These are phyloP conservation scores for Enteromius anoplus DNA, from an alignment of 2,797 vertebrate genomes.

Conservation along the genomic window DNA sequence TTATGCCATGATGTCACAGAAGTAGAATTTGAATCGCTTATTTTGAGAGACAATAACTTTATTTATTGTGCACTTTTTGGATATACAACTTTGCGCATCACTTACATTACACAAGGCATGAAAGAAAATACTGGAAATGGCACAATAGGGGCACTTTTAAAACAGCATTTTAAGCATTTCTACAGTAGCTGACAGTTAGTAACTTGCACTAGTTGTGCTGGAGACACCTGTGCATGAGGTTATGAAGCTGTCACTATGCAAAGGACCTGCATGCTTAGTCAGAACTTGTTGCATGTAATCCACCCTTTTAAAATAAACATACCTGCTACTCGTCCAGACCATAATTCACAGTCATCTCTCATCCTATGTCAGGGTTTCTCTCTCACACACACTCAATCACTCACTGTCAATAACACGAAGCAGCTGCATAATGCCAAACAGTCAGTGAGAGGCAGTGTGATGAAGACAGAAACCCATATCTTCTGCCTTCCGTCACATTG, in stretches of 20 bases:
- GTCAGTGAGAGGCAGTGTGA: neutral
- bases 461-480: slow-evolving; percentile 21
- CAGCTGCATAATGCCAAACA: slow-evolving; percentile 17
- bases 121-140: no score
- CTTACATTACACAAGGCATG: no score
- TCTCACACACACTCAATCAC: slow-evolving; percentile 13
- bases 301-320: slow-evolving; percentile 58
- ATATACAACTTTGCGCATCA: no score
- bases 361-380: slow-evolving; percentile 16
- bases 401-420: slow-evolving; percentile 32
- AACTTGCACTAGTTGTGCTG: neutral
- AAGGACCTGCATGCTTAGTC: slow-evolving; percentile 44
- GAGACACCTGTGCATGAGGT: neutral
- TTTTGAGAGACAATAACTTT: no score
- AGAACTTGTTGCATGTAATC: slow-evolving; percentile 51
- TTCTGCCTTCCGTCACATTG: neutral
- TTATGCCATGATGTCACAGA: no score
- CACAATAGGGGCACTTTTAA: neutral
- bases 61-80: no score
- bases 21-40: no score
- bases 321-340: slow-evolving; percentile 46
- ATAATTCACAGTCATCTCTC: slow-evolving; percentile 49
- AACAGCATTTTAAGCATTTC: neutral
- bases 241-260: slow-evolving; percentile 8
- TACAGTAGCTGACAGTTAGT: neutral